Percentiles rank a stretch among this genome's conserved stretches.
Evolutionary conservation across 2,113 vertebrate species (phyloP).

Genomic region (Nanorana parkeri): DNA sequence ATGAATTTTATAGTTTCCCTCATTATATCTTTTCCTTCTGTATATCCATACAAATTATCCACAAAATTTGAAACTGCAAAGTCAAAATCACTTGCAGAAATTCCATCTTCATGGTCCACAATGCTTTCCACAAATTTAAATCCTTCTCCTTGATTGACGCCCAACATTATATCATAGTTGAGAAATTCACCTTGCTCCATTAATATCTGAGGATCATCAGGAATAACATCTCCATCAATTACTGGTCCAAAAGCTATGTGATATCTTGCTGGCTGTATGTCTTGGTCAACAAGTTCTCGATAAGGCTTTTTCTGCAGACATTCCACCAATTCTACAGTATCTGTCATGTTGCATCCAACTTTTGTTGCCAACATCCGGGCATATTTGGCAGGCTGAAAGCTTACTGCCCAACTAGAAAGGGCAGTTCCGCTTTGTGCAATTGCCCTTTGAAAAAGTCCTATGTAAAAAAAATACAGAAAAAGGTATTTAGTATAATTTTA

Average conservation of each 20-base stretch:
- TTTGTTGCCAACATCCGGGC: conserved; percentile 94
- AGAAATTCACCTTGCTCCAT: conserved; percentile 99
- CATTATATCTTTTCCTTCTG: conserved; percentile 96
- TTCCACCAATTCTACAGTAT: conserved; percentile 92
- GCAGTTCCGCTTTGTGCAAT: conserved; percentile 98
- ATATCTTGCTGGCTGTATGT: conserved; percentile 96
- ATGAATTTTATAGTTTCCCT: conserved; percentile 99
- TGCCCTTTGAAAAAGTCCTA: conserved; percentile 97
- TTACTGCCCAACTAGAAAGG: conserved; percentile 97
- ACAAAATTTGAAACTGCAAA: conserved; percentile 98
- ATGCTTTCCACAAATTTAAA: conserved; percentile 98
- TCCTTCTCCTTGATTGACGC: conserved; percentile 97
- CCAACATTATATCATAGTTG: conserved; percentile 98
- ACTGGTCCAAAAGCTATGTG: conserved; percentile 98
- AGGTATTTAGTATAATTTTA: not conserved
- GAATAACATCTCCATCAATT: conserved; percentile 98
- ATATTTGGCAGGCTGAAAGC: conserved; percentile 96
- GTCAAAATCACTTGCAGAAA: conserved; percentile 97
- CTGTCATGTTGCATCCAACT: conserved; percentile 95
- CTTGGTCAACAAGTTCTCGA: conserved; percentile 97
- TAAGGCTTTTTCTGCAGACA: conserved; percentile 97
- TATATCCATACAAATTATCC: conserved; percentile 96
- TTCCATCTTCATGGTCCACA: conserved; percentile 95
- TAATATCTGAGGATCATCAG: conserved; percentile 96
- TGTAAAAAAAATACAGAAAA: conserved; percentile 60